Base-by-base conservation (phyloP, 1,140 invertebrate genomes). In the Dolichoris vasculosae region DNA sequence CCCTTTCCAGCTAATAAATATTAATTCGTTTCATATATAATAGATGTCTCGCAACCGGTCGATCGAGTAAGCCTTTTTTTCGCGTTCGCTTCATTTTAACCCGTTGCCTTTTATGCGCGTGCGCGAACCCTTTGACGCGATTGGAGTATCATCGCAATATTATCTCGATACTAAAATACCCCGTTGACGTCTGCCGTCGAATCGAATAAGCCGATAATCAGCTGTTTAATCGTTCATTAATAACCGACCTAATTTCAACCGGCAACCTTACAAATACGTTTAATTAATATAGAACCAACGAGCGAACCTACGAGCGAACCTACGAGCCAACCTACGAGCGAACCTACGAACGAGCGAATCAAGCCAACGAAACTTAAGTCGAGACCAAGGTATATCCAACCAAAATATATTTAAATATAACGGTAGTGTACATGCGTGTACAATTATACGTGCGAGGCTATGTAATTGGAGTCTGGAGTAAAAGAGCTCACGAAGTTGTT, bases 381-480 rank as follows among this genome's bases (percentile, higher is more conserved):
- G 13, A 2, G 20, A 55, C 59, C 55, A 35, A 32, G 75, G 38
- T 23, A 23, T 51, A 30, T 46, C 2, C 30, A 46, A 77, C 17
- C 59, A 30, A 77, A 51, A 55, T 77, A 51, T 77, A 20, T 77
- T 77, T 26, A 35, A 55, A 77, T 38, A 2, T 77, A 77, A 77
- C 75, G 30, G 43, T 51, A 51, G n/a, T 51, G 48, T 32, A 20
- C 6, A 35, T 77, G n/a, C 46, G 48, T 46, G 43, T 51, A 35
- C n/a, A 51, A 77, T 35, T 55, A 77, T 9, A 46, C 71, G 9
- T 55, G 26, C 11, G 67, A 15, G 35, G 15, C 1, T 75, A 30
- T 46, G 73, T 48, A 75, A 43, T 75, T 75, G 23, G 26, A 75
- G 32, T 77, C 15, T 48, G 6, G 30, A 7, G 48, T 77, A 35